These are phyloP conservation scores for Saguinus midas DNA, from an alignment of 2,113 vertebrate genomes.

Conservation along the genomic window DNA sequence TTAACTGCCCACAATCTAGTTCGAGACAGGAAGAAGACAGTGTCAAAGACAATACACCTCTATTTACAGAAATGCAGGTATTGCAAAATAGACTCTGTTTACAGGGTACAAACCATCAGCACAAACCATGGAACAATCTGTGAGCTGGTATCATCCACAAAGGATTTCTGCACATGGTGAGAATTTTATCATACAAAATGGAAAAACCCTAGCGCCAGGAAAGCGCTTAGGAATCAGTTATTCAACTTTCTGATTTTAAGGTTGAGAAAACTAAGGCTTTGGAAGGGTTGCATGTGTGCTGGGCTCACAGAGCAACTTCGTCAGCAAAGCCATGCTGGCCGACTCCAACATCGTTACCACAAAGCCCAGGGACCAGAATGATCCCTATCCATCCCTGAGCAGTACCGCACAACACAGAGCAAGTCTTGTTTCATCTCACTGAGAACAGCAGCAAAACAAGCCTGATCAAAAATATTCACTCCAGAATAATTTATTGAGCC, in stretches of 20 bases:
- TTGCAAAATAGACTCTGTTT: neutral
- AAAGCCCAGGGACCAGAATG: neutral
- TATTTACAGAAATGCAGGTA: too few relatives aligned
- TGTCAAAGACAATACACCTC: neutral
- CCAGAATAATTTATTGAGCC: neutral
- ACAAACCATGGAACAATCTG: neutral
- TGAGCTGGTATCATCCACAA: neutral
- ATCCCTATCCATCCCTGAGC: neutral
- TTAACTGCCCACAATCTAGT: neutral
- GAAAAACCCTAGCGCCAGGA: neutral
- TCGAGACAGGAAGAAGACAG: neutral
- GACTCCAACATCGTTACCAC: neutral
- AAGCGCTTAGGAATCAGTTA: neutral
- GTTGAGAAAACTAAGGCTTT: neutral
- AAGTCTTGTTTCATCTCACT: neutral
- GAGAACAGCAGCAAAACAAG: neutral
- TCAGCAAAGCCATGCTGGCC: neutral
- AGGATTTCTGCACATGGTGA: neutral
- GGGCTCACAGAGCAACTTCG: neutral
- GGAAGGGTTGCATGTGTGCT: neutral
- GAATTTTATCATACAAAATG: neutral
- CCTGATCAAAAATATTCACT: neutral
- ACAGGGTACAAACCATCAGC: neutral
- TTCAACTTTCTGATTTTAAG: neutral
- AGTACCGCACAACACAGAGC: neutral